Base-by-base conservation (phyloP, 1,140 invertebrate species). In the Patella vulgata region DNA sequence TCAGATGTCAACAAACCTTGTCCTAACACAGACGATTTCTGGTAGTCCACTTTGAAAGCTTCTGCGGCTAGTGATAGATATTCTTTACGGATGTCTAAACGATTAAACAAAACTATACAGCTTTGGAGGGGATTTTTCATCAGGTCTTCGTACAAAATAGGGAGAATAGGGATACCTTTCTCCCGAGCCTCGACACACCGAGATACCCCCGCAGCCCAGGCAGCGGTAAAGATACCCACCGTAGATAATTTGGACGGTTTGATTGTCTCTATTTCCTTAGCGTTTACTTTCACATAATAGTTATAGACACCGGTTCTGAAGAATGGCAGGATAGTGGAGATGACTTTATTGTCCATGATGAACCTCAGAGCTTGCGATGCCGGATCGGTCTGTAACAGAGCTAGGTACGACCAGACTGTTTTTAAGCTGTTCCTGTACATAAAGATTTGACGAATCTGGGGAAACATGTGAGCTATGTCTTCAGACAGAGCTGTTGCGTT, bases 391-490 rank as follows among this genome's bases (percentile, higher is more conserved):
- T 67, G 55, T 23, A 74, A 61, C 9, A 74, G 59, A 30, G 56
- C 68, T 27, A 80, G 63, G 21, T 68, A 73, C 6, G 79, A 79
- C 19, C 67, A 56, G 17, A 82, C 66, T 1, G 77, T 75, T 40
- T 79, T 75, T 19, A 79, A 51, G 52, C 80, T 77, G 66, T 82
- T 77, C 40, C 80, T 59, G 63, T 82, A 82, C 17, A 78, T 61
- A 57, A 75, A 82, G 23, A 82, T 59, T 43, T 78, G 74, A 40
- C 73, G 63, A 14, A 77, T 70, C 33, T 68, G 61, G 1, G 78
- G 78, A 44, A 80, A 73, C 31, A 70, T 52, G 43, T 67, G 63
- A 31, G 69, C 63, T 2, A 80, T 70, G 46, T 74, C 74, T 48
- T 67, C 66, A 30, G 77, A 71, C 56, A 78, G 67, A 3, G 63